phyloP scores from a whole-genome alignment of 2,113 vertebrate genomes.

The Herpailurus yagouaroundi region DNA sequence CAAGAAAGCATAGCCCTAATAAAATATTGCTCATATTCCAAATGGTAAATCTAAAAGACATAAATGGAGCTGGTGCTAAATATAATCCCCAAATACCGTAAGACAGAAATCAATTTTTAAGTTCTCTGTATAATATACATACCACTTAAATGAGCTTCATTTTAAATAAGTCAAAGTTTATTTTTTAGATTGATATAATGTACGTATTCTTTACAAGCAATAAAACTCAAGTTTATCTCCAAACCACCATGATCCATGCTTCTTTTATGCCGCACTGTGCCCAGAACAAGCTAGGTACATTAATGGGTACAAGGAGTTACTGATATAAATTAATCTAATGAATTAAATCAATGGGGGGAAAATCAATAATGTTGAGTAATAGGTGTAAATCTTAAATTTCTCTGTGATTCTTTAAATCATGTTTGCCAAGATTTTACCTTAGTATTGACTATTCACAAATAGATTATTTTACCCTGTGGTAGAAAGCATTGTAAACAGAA shows the following conservation, averaged over 20 bases:
- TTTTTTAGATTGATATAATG: neutral
- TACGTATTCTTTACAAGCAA: neutral
- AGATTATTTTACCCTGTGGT: neutral
- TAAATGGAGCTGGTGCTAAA: constrained; percentile 12
- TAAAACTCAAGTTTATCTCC: constrained; percentile 32
- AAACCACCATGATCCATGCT: neutral
- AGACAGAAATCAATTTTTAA: constrained; percentile 29
- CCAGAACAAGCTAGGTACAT: neutral
- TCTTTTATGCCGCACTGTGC: neutral
- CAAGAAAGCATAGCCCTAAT: neutral
- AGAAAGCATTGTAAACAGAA: neutral
- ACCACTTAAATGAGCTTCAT: neutral
- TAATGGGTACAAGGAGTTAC: neutral
- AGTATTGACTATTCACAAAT: neutral
- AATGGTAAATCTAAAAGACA: constrained; percentile 10
- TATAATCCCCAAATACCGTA: neutral
- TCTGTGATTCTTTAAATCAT: neutral
- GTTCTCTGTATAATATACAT: neutral
- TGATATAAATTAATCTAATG: constrained; percentile 30
- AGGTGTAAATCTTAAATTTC: constrained; percentile 12
- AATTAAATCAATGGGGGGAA: neutral
- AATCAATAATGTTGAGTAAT: neutral
- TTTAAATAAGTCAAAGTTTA: constrained; percentile 29
- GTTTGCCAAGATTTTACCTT: constrained; percentile 18
- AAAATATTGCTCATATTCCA: constrained; percentile 20